A percentile compares a stretch with the other conserved stretches of the same genome.
Evolutionary conservation across 2,113 vertebrate species (phyloP).

Genomic region (Oplegnathus fasciatus): DNA sequence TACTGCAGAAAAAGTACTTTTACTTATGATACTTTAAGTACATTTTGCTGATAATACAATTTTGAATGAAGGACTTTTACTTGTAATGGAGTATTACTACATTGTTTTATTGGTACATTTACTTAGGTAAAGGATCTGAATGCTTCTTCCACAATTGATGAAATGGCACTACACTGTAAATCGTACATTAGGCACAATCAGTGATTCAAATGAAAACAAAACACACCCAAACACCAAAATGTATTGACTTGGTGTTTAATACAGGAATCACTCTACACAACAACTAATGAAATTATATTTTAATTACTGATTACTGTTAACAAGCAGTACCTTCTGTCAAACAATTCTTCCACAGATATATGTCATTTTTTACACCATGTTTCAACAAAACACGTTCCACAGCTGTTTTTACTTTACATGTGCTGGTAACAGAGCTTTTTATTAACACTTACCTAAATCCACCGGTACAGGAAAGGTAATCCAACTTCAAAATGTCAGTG

Average conservation of each 20-base stretch:
- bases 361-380: not conserved
- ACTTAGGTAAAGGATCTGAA: not conserved
- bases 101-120: not conserved
- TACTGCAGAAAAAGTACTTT: not conserved
- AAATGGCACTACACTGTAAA: not conserved
- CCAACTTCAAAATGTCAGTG: not conserved
- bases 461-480: not conserved
- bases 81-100: not conserved
- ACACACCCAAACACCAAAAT: not conserved
- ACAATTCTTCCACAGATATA: not conserved
- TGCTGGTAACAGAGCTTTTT: not conserved
- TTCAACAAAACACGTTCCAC: not conserved
- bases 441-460: slow-evolving; percentile 54
- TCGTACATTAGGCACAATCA: not conserved
- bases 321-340: not conserved
- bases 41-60: not conserved
- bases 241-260: not conserved
- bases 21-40: not conserved
- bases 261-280: not conserved
- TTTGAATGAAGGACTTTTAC: not conserved
- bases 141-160: not conserved
- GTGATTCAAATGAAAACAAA: not conserved
- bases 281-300: not conserved
- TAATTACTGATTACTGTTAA: not conserved
- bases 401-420: not conserved